Percentiles rank a stretch among this genome's conserved stretches.
Conservation (phyloP, 2,888 invertebrate genomes). For the Lepidocyrtinus sp. region DNA sequence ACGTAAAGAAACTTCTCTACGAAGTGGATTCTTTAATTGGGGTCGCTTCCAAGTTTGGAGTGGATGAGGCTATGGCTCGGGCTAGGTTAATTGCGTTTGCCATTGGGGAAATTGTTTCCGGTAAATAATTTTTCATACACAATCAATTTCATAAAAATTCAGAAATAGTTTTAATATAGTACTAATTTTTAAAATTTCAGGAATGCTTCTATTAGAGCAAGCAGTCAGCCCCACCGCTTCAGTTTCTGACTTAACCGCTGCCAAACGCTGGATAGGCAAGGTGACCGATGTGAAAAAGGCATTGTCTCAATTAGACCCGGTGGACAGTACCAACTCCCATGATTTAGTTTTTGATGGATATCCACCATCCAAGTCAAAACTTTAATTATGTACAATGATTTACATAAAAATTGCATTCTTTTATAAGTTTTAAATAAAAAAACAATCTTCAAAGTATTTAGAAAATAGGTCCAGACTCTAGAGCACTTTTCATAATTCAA, state of each 20-base stretch:
- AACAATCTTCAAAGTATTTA: too few relatives aligned
- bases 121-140: too few relatives aligned
- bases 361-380: not conserved
- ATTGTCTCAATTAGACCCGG: conserved; percentile 25
- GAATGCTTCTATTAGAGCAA: conserved; percentile 57
- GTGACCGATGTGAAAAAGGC: conserved; percentile 26
- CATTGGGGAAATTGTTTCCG: conserved; percentile 72
- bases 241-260: conserved; percentile 43
- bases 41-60: conserved; percentile 32
- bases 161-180: not conserved
- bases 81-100: conserved; percentile 73
- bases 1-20: not conserved
- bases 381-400: too few relatives aligned
- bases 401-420: too few relatives aligned
- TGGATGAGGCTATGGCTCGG: conserved; percentile 73
- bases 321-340: conserved; percentile 36
- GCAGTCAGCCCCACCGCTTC: conserved; percentile 38
- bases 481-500: too few relatives aligned
- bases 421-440: too few relatives aligned
- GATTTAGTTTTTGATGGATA: conserved; percentile 61
- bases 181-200: not conserved
- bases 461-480: too few relatives aligned
- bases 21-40: conserved; percentile 35
- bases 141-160: too few relatives aligned
- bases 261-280: conserved; percentile 54